A percentile compares a stretch with the other conserved stretches of the same genome.
Conservation (phyloP, 2,888 invertebrate species). For the Synanthedon myopaeformis region DNA sequence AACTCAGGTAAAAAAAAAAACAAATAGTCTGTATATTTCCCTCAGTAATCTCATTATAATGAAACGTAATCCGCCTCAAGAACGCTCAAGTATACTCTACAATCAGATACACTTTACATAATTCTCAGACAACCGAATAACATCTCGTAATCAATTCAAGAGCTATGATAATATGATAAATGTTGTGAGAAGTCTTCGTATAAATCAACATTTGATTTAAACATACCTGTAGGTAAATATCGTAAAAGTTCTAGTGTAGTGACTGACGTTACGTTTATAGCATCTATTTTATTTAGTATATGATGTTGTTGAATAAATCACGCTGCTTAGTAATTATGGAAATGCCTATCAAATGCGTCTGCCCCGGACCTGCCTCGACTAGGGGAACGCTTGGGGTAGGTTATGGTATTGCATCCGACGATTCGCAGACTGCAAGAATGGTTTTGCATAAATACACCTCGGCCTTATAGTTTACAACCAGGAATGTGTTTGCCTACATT, state of each 20-base stretch:
- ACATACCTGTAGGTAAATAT: slow-evolving; percentile 1
- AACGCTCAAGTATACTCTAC: background rate
- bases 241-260: background rate
- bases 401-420: slow-evolving; percentile 61
- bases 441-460: slow-evolving; percentile 54
- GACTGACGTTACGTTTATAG: background rate
- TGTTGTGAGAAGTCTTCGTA: slow-evolving; percentile 1
- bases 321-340: slow-evolving; percentile 41
- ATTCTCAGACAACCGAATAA: background rate
- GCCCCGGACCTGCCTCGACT: slow-evolving; percentile 49
- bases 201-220: slow-evolving; percentile 4
- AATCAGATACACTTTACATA: background rate
- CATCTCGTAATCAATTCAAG: background rate
- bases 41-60: background rate
- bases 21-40: background rate
- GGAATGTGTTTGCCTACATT: slow-evolving; percentile 51
- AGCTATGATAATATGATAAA: background rate
- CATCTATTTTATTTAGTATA: background rate
- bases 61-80: background rate
- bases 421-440: slow-evolving; percentile 55
- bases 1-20: background rate
- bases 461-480: slow-evolving; percentile 35
- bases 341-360: slow-evolving; percentile 56
- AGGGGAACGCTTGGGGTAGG: slow-evolving; percentile 62
- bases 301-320: background rate